Evolutionary conservation across 2,888 invertebrate genomes (phyloP).

Genomic region (Rhingia campestris): DNA sequence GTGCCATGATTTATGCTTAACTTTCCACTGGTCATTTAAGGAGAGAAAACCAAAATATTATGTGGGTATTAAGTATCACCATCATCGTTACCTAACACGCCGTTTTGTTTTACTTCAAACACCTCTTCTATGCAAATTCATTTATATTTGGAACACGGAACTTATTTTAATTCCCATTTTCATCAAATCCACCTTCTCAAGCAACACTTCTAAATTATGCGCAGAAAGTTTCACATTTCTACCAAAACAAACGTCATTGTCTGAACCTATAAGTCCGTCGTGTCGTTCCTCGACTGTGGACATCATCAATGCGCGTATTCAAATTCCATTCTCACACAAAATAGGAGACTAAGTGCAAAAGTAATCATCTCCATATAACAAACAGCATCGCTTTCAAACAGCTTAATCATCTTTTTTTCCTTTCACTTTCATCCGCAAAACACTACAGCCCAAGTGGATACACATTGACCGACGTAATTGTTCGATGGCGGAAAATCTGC

Average conservation of each 20-base stretch:
- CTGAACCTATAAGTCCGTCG: neutral
- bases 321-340: slow-evolving; percentile 25
- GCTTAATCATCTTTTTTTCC: slow-evolving; percentile 73
- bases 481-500: slow-evolving; percentile 48
- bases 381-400: slow-evolving; percentile 69
- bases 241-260: slow-evolving; percentile 10
- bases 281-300: slow-evolving; percentile 26
- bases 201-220: slow-evolving; percentile 39
- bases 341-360: slow-evolving; percentile 53
- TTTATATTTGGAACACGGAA: slow-evolving; percentile 66
- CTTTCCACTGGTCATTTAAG: slow-evolving; percentile 44
- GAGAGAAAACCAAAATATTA: slow-evolving; percentile 43
- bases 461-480: slow-evolving; percentile 55
- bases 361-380: slow-evolving; percentile 63
- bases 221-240: slow-evolving; percentile 10
- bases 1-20: slow-evolving; percentile 28
- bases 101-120: slow-evolving; percentile 38
- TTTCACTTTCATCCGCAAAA: slow-evolving; percentile 66
- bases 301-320: slow-evolving; percentile 27
- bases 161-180: slow-evolving; percentile 47
- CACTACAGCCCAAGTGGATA: slow-evolving; percentile 18
- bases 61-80: slow-evolving; percentile 17
- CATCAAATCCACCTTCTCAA: slow-evolving; percentile 49
- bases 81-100: slow-evolving; percentile 54
- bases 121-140: slow-evolving; percentile 56